Evolutionary conservation across 1,140 invertebrate genomes (phyloP).

Genomic region (Heliconius himera): DNA sequence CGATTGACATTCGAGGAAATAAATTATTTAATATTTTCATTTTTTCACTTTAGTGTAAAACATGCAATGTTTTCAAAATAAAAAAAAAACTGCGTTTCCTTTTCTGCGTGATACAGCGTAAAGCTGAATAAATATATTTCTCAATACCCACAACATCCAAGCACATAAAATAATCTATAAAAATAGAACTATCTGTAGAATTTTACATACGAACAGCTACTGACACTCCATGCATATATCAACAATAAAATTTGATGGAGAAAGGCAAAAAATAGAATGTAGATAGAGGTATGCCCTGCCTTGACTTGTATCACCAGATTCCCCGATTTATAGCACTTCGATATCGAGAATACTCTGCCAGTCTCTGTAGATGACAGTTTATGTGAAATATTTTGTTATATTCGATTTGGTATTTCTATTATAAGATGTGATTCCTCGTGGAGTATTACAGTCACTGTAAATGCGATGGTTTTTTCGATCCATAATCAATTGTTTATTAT

Average conservation of each 20-base stretch:
- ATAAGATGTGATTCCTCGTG: too few species aligned
- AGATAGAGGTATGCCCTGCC: not conserved
- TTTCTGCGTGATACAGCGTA: not conserved
- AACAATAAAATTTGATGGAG: constrained; percentile 11
- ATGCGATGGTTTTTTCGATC: too few species aligned
- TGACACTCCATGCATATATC: constrained; percentile 4
- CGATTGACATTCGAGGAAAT: too few species aligned
- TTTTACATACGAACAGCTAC: not conserved
- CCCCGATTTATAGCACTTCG: not conserved
- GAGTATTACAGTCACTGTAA: too few species aligned
- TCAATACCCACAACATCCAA: too few species aligned
- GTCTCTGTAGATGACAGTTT: not conserved
- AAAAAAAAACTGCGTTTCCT: too few species aligned
- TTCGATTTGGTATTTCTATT: not conserved
- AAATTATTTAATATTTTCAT: too few species aligned
- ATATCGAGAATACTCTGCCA: not conserved
- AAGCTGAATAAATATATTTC: not conserved
- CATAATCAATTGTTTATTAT: too few species aligned
- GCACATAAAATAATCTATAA: not conserved
- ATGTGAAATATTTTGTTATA: constrained; percentile 5
- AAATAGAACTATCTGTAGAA: not conserved
- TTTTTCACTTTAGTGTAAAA: too few species aligned
- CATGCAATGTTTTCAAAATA: too few species aligned
- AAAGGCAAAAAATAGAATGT: constrained; percentile 3
- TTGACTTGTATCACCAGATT: not conserved